phyloP scores from a whole-genome alignment of 2,113 vertebrate species.

The Natator depressus region DNA sequence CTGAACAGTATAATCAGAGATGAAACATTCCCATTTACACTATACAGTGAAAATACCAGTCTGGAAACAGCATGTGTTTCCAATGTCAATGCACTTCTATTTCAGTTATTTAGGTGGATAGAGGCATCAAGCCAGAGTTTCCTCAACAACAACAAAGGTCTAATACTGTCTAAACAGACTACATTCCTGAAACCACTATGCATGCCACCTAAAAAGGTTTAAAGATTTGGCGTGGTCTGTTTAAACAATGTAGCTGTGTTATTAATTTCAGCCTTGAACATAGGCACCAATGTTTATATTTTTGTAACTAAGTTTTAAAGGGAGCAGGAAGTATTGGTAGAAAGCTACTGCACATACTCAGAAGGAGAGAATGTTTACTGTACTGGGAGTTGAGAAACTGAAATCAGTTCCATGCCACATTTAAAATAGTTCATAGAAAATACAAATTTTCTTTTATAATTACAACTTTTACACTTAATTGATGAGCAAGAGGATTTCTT shows the following conservation, averaged over 20 bases:
- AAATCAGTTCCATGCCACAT: neutral
- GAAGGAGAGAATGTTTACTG: neutral
- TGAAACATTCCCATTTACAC: constrained; percentile 74
- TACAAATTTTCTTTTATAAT: constrained; percentile 11
- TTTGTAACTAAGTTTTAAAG: constrained; percentile 35
- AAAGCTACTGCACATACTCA: constrained; percentile 10
- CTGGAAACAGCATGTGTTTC: constrained; percentile 74
- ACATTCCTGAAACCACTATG: constrained; percentile 63
- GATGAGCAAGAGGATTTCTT: neutral
- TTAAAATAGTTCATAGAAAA: constrained; percentile 11
- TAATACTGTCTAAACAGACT: constrained; percentile 73
- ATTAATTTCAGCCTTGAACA: constrained; percentile 16
- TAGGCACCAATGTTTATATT: constrained; percentile 43
- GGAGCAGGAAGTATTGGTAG: constrained; percentile 48
- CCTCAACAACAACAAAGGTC: constrained; percentile 73
- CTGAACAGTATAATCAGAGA: constrained; percentile 49
- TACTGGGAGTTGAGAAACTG: neutral
- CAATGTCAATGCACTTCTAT: constrained; percentile 73
- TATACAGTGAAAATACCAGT: constrained; percentile 60
- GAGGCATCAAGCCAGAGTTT: constrained; percentile 75
- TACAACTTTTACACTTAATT: neutral
- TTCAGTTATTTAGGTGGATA: constrained; percentile 72
- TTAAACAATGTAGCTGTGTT: constrained; percentile 46
- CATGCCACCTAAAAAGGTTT: constrained; percentile 65
- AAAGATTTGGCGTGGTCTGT: constrained; percentile 50